Conservation (phyloP, 2,797 vertebrate species). For the Pempheris klunzingeri region DNA sequence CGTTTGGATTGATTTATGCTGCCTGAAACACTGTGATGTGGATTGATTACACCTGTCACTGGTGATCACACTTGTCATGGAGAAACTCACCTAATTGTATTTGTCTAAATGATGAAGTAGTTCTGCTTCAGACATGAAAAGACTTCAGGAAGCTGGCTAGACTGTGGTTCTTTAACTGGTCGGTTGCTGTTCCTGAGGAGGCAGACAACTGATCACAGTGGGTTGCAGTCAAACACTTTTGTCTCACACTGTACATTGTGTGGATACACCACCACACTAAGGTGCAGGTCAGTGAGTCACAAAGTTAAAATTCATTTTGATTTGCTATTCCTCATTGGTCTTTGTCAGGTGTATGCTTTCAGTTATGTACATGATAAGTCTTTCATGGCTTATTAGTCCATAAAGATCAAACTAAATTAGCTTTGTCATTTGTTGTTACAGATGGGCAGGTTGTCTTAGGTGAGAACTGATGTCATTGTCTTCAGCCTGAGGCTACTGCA, state of each 20-base stretch:
- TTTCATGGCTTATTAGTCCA: constrained; percentile 51
- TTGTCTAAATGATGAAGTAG: constrained; percentile 81
- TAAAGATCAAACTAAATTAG: constrained; percentile 65
- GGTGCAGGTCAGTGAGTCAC: constrained; percentile 9
- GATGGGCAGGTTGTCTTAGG: constrained; percentile 65
- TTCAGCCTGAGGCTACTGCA: constrained; percentile 70
- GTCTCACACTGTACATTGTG: background rate
- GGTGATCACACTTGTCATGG: constrained; percentile 74
- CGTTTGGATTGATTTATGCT: constrained; percentile 77
- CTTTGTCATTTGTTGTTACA: constrained; percentile 64
- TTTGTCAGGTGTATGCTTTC: constrained; percentile 26
- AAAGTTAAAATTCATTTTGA: constrained; percentile 20
- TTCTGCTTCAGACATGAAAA: constrained; percentile 71
- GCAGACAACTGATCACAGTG: constrained; percentile 18
- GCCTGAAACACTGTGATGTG: constrained; percentile 74
- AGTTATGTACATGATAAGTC: constrained; percentile 27
- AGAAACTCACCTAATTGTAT: constrained; percentile 74
- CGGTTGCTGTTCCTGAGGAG: constrained; percentile 37
- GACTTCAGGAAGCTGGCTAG: constrained; percentile 37
- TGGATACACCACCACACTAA: constrained; percentile 1
- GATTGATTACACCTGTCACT: constrained; percentile 76
- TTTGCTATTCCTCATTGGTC: constrained; percentile 24
- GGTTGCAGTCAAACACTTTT: constrained; percentile 27
- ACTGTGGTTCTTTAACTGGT: constrained; percentile 41
- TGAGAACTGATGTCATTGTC: constrained; percentile 72